Evolutionary conservation across 2,113 vertebrate species (phyloP), one percentile per base, ranked within the genome.

Genomic region (Poecile atricapillus): DNA sequence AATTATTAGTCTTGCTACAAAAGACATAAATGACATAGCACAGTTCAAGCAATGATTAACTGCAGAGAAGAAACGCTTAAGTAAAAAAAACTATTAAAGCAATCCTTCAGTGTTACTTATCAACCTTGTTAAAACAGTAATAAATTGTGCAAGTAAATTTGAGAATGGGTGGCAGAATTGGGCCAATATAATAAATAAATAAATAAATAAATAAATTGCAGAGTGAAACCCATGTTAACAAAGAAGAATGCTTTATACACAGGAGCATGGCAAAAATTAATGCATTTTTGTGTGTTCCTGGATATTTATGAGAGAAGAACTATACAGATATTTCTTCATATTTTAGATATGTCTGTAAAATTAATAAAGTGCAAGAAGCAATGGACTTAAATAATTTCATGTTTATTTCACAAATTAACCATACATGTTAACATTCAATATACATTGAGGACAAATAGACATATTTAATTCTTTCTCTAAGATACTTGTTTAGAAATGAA

Each of bases 361-460:
- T 76, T 2, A 94, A 91, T 52, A 59, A 94, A 93, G 22, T 70
- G 84, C 90, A 88, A 67, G 58, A 93, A 78, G 55, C 0, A 0
- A 49, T 2, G 4, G 31, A 71, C 55, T 93, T 94, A 55, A 94
- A 85, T 79, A 7, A 81, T 93, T 83, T 87, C 43, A 35, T 79
- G 87, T 97, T 97, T 97, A 97, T 97, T 97, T 97, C 95, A 97
- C 64, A 73, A 92, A 87, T 93, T 94, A 92, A 56, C 58, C 81
- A 56, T 94, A 93, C 67, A 94, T 68, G 33, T 87, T 94, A 76
- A 94, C 75, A 88, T 95, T 91, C 76, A 75, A 43, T 93, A 92
- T 25, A 92, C 65, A 87, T 52, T 56, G 58, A 79, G 84, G 67
- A 96, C 91, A 93, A 90, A 95, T 11, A 92, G 41, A 91, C 22